A percentile compares a stretch with the other conserved stretches of the same genome.
Evolutionary conservation across 2,888 invertebrate genomes (phyloP).

Genomic region (Pediacus dermestoides): DNA sequence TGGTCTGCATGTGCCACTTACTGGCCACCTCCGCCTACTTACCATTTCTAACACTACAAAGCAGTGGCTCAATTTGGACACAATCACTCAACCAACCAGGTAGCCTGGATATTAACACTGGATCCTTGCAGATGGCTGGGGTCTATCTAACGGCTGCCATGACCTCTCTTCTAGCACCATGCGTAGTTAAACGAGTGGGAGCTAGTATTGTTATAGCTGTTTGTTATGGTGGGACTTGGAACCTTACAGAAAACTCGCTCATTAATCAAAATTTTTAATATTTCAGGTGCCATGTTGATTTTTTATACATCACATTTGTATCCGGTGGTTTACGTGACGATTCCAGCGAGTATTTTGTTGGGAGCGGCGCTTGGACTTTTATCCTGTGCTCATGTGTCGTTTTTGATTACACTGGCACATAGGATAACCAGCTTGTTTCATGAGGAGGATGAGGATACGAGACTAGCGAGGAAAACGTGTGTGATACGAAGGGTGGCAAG

Average conservation of each 20-base stretch:
- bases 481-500: conserved; percentile 53
- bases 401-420: conserved; percentile 49
- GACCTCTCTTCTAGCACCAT: conserved; percentile 53
- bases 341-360: conserved; percentile 55
- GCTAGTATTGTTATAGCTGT: conserved; percentile 22
- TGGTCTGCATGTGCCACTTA: conserved; percentile 59
- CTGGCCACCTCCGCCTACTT: conserved; percentile 63
- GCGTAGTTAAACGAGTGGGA: conserved; percentile 23
- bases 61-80: conserved; percentile 52
- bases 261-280: no score
- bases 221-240: conserved; percentile 41
- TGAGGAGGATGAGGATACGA: conserved; percentile 48
- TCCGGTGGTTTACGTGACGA: conserved; percentile 57
- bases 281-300: conserved; percentile 49
- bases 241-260: conserved; percentile 47
- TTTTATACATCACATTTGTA: conserved; percentile 57
- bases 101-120: conserved; percentile 39
- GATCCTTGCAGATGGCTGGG: conserved; percentile 61
- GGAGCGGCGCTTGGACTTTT: conserved; percentile 56
- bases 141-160: conserved; percentile 61
- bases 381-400: conserved; percentile 42
- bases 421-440: conserved; percentile 49
- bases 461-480: conserved; percentile 39
- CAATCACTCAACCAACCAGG: conserved; percentile 34
- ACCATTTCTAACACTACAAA: conserved; percentile 59